phyloP scores from a whole-genome alignment of 2,797 vertebrate genomes.

The Acrocephalus scirpaceus region DNA sequence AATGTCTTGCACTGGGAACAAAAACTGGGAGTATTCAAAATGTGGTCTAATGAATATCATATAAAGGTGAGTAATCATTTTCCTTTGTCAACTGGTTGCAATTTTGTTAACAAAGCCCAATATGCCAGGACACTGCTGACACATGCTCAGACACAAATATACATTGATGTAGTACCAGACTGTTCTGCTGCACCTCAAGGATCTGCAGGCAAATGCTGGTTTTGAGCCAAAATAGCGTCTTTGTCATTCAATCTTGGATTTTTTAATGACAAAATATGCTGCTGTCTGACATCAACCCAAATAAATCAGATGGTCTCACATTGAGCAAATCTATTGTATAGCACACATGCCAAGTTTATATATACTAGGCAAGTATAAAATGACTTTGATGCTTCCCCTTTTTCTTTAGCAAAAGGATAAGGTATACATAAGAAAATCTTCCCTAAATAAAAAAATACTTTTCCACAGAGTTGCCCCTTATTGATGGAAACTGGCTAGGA shows the following conservation, averaged over 20 bases:
- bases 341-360: too few relatives aligned
- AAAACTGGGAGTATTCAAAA: not conserved
- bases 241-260: not conserved
- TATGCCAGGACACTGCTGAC: not conserved
- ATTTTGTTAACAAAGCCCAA: not conserved
- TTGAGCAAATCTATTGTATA: too few relatives aligned
- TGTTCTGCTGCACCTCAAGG: not conserved
- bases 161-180: not conserved
- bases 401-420: too few relatives aligned
- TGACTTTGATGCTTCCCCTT: too few relatives aligned
- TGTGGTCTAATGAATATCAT: not conserved
- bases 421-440: too few relatives aligned
- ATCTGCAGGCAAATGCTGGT: not conserved
- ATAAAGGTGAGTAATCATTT: not conserved
- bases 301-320: not conserved
- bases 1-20: fast-evolving
- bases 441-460: too few relatives aligned
- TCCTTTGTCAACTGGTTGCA: not conserved
- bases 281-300: not conserved
- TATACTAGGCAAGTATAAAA: too few relatives aligned
- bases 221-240: not conserved
- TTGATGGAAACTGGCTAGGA: too few relatives aligned
- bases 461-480: too few relatives aligned
- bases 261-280: not conserved
- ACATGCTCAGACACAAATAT: not conserved